A percentile compares a stretch with the other conserved stretches of the same genome.
Evolutionary conservation across 2,113 vertebrate species (phyloP).

Genomic region (Ammodytes marinus): DNA sequence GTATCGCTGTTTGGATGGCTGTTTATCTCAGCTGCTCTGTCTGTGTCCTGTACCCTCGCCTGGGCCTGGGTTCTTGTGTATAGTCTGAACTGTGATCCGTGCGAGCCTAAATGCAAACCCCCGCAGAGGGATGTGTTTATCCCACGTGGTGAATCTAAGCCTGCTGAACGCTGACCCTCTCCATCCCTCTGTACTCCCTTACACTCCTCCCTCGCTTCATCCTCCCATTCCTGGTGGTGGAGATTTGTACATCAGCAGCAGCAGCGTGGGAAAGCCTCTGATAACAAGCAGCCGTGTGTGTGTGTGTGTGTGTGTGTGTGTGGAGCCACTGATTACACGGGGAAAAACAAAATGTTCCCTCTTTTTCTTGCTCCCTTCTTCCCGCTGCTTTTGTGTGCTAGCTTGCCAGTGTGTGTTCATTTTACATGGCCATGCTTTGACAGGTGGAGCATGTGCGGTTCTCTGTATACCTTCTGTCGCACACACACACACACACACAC

Average conservation of each 20-base stretch:
- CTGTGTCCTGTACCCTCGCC: constrained; percentile 43
- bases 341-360: constrained; percentile 76
- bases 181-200: constrained; percentile 73
- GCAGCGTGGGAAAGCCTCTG: constrained; percentile 83
- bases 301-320: constrained; percentile 55
- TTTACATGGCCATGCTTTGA: constrained; percentile 55
- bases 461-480: constrained; percentile 39
- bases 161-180: constrained; percentile 76
- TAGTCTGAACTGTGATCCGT: constrained; percentile 75
- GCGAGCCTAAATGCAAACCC: constrained; percentile 68
- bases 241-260: constrained; percentile 69
- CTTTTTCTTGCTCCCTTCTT: constrained; percentile 62
- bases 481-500: constrained; percentile 25
- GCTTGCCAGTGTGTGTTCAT: constrained; percentile 18
- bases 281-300: constrained; percentile 78
- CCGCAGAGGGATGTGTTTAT: constrained; percentile 79
- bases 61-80: too few species aligned
- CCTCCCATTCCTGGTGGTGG: constrained; percentile 74
- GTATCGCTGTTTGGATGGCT: constrained; percentile 56
- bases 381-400: constrained; percentile 45
- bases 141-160: constrained; percentile 76
- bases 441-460: constrained; percentile 44
- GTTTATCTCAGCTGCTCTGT: constrained; percentile 66
- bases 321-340: constrained; percentile 75
- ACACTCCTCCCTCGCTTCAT: constrained; percentile 74